phyloP scores from a whole-genome alignment of 2,888 invertebrate genomes.

The Ormyrus rosae region DNA sequence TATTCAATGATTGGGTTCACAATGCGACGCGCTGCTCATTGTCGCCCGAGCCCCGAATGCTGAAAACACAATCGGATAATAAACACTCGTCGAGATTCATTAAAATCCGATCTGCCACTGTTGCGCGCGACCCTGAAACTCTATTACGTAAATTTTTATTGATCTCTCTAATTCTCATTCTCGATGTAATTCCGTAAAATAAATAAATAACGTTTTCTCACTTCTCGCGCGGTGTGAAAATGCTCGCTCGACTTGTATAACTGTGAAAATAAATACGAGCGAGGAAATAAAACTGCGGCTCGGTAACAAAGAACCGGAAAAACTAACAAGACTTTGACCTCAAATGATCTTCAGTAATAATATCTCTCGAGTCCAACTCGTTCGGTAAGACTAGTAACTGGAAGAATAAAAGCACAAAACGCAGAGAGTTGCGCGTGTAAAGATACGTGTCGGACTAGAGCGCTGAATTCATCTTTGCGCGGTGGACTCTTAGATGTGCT shows the following conservation, averaged over 20 bases:
- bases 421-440: slow-evolving; percentile 19
- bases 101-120: slow-evolving; percentile 28
- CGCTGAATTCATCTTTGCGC: slow-evolving; percentile 51
- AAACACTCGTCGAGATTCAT: slow-evolving; percentile 39
- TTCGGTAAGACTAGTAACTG: slow-evolving; percentile 43
- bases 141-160: slow-evolving; percentile 38
- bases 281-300: not conserved
- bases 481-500: slow-evolving; percentile 68
- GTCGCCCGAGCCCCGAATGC: not conserved
- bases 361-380: slow-evolving; percentile 35
- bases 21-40: slow-evolving; percentile 20
- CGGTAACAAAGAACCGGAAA: slow-evolving; percentile 27
- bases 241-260: not conserved
- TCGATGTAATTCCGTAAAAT: too few relatives aligned
- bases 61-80: slow-evolving; percentile 41
- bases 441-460: slow-evolving; percentile 27
- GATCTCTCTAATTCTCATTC: not conserved
- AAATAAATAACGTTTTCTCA: not conserved
- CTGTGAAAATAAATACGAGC: not conserved
- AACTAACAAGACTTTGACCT: slow-evolving; percentile 42
- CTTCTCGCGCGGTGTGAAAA: not conserved
- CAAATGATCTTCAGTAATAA: slow-evolving; percentile 26
- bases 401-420: slow-evolving; percentile 18
- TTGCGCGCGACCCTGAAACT: not conserved
- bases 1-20: slow-evolving; percentile 8